These are phyloP conservation scores for Cyclopterus lumpus DNA, from an alignment of 2,797 vertebrate genomes.

Conservation along the genomic window DNA sequence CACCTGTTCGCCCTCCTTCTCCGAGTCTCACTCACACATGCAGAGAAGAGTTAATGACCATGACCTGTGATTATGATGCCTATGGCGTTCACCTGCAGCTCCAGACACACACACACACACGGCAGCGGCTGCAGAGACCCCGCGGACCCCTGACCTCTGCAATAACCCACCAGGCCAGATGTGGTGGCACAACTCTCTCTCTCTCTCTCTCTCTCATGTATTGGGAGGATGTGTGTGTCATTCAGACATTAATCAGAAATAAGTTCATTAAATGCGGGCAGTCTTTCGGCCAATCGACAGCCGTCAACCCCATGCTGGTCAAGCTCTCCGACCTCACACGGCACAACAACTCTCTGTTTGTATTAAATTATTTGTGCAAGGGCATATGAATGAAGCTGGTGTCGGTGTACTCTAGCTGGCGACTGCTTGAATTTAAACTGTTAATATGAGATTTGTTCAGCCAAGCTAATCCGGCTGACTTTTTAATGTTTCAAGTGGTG, in stretches of 20 bases:
- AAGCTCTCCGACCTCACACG: no score
- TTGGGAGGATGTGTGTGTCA: neutral
- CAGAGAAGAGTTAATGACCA: slow-evolving; percentile 70
- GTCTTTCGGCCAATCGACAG: neutral
- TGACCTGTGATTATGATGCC: slow-evolving; percentile 74
- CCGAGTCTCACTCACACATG: slow-evolving; percentile 33
- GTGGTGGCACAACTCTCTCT: slow-evolving; percentile 30
- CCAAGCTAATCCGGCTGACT: neutral
- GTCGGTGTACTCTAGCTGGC: no score
- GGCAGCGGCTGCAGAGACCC: slow-evolving; percentile 26
- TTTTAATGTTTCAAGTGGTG: neutral
- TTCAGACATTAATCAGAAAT: neutral
- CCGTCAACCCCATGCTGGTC: neutral
- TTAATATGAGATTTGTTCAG: neutral
- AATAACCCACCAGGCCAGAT: slow-evolving; percentile 58
- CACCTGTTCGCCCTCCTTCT: slow-evolving; percentile 66
- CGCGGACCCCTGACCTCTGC: slow-evolving; percentile 52
- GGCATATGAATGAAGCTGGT: no score
- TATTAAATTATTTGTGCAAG: neutral
- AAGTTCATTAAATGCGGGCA: neutral
- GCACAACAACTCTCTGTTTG: neutral
- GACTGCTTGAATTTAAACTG: neutral
- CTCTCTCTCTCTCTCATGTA: neutral
- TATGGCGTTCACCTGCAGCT: slow-evolving; percentile 79
- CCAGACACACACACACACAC: slow-evolving; percentile 19